Percentiles rank a stretch among this genome's conserved stretches.
phyloP scores from a whole-genome alignment of 2,888 invertebrate genomes.

The Drosophila mettleri region DNA sequence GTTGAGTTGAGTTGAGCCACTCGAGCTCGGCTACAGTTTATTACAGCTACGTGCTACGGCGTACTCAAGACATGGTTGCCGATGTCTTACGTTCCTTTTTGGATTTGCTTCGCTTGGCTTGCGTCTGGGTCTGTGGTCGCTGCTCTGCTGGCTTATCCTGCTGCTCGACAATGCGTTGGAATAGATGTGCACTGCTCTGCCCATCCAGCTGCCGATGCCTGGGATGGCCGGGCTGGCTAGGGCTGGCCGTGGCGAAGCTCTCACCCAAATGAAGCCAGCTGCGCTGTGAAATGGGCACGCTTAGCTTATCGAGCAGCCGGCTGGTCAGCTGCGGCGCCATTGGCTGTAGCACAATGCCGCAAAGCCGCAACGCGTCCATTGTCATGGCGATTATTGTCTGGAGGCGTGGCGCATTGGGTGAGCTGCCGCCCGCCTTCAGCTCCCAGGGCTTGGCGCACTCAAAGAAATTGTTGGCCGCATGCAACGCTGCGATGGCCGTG shows the following conservation, averaged over 20 bases:
- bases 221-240: constrained; percentile 9
- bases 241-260: constrained; percentile 65
- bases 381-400: constrained; percentile 92
- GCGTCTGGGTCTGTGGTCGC: constrained; percentile 24
- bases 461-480: constrained; percentile 93
- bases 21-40: constrained; percentile 60
- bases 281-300: constrained; percentile 85
- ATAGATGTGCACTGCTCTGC: constrained; percentile 76
- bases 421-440: constrained; percentile 86
- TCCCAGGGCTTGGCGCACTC: constrained; percentile 96
- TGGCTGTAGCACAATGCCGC: constrained; percentile 93
- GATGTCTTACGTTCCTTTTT: constrained; percentile 54
- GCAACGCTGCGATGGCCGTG: constrained; percentile 90
- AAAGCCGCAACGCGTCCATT: constrained; percentile 93
- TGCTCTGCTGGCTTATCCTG: constrained; percentile 31
- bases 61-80: constrained; percentile 49
- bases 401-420: constrained; percentile 86
- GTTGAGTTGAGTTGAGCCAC: constrained; percentile 20
- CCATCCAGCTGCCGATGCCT: constrained; percentile 43
- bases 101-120: constrained; percentile 57
- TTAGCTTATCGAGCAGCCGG: constrained; percentile 90
- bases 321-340: constrained; percentile 91
- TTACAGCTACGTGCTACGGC: constrained; percentile 58
- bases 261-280: constrained; percentile 85
- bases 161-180: constrained; percentile 79